phyloP scores from a whole-genome alignment of 2,113 vertebrate species.

The Gadus macrocephalus region DNA sequence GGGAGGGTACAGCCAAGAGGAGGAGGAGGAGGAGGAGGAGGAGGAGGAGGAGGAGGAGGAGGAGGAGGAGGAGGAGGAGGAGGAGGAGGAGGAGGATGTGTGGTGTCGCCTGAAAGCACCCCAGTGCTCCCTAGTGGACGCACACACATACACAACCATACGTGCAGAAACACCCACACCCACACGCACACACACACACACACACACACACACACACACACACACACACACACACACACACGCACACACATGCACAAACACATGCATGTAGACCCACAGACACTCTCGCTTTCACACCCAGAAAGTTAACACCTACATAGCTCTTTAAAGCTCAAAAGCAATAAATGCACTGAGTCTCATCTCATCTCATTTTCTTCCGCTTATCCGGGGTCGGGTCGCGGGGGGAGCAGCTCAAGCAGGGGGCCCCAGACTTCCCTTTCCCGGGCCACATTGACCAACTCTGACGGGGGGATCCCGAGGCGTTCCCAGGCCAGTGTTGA shows the following conservation, averaged over 20 bases:
- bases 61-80: constrained; percentile 3
- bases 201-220: not conserved
- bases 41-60: not conserved
- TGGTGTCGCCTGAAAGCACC: constrained; percentile 34
- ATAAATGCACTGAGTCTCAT: too few species aligned
- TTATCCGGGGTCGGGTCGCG: too few species aligned
- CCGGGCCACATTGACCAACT: too few species aligned
- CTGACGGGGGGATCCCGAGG: too few species aligned
- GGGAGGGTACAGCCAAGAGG: not conserved
- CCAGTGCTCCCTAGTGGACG: constrained; percentile 56
- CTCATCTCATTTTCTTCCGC: too few species aligned
- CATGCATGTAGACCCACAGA: not conserved
- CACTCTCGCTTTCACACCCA: too few species aligned
- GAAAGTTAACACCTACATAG: too few species aligned
- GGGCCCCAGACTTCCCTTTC: too few species aligned
- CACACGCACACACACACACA: not conserved
- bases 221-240: constrained; percentile 28
- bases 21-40: not conserved
- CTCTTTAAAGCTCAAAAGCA: too few species aligned
- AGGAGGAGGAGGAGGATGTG: not conserved
- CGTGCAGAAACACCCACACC: not conserved
- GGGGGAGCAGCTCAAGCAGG: too few species aligned
- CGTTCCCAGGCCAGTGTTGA: too few species aligned
- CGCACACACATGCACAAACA: not conserved
- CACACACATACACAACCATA: constrained; percentile 24